Base-by-base conservation (phyloP, 1,140 invertebrate genomes). In the Ericerus pela region DNA sequence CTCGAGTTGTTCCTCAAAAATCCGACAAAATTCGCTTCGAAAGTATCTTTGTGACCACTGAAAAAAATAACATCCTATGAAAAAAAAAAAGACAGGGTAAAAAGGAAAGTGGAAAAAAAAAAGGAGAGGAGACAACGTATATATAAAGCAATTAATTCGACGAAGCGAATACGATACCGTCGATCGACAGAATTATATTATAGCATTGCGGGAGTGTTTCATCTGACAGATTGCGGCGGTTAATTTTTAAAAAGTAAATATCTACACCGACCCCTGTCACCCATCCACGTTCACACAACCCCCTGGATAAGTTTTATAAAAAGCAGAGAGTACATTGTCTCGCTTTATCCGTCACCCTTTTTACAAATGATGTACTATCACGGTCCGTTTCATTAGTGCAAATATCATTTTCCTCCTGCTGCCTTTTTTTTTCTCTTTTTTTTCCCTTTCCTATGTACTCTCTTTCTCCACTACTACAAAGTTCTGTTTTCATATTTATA, bases 241-340 rank as follows among this genome's bases (percentile, higher is more conserved):
- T 47, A 47, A 47, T 47, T 47, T 47, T 47, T 47, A 47, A 47
- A 47, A 47, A 47, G 41, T 47, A 47, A 47, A 47, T 47, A 47
- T 47, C 41, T 47, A 47, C 41, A 47, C 41, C 41, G 16, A 16
- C 41, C n/a, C 41, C 41, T 47, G 20, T 24, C 41, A 24, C 41
- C 26, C 26, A 47, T 47, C 26, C 41, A 2, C 10, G 16, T 10
- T 18, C 22, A 47, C 22, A 18, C 20, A 47, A 47, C 41, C 41
- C 41, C 41, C n/a, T n/a, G n/a, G 41, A 47, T 24, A 47, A 47
- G 41, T 47, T 47, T 47, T 47, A 47, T 47, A 47, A 47, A 47
- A 47, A 47, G 41, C 41, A n/a, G 41, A 47, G 41, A 47, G 26
- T 47, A 24, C 41, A 24, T 47, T 38, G 41, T 24, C 41, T 24